Evolutionary conservation across 2,797 vertebrate species (phyloP).

Genomic region (Toxotes lorentzi): DNA sequence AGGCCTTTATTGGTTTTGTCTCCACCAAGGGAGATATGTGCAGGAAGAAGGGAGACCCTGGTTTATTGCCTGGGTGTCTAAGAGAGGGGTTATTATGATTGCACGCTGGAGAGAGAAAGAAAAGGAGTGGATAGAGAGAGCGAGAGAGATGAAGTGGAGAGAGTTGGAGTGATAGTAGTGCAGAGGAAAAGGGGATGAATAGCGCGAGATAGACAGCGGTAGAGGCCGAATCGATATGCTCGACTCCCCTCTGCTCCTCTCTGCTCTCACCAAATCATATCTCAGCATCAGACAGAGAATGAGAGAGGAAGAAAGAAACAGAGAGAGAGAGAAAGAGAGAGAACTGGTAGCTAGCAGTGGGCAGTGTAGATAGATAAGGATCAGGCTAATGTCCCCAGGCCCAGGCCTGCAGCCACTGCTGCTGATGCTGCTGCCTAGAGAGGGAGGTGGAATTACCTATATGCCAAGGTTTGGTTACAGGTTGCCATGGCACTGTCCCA

Average conservation of each 20-base stretch:
- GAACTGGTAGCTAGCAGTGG: conserved; percentile 43
- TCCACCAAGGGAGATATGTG: conserved; percentile 73
- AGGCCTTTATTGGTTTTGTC: conserved; percentile 82
- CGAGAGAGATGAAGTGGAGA: conserved; percentile 58
- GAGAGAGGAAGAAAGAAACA: conserved; percentile 35
- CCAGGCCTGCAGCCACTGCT: conserved; percentile 48
- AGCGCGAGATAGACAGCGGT: conserved; percentile 59
- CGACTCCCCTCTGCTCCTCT: conserved; percentile 51
- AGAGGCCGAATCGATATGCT: conserved; percentile 67
- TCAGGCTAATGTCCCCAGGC: conserved; percentile 66
- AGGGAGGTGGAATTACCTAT: conserved; percentile 52
- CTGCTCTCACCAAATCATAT: conserved; percentile 72
- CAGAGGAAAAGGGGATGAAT: conserved; percentile 57
- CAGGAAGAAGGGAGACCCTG: conserved; percentile 71
- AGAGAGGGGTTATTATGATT: conserved; percentile 77
- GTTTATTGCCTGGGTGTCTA: conserved; percentile 79
- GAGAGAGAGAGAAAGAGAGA: conserved; percentile 21
- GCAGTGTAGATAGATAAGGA: conserved; percentile 67
- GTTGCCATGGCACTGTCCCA: conserved; percentile 17
- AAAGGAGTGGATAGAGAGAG: conserved; percentile 38
- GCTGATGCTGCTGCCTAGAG: conserved; percentile 48
- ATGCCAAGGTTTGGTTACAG: conserved; percentile 58
- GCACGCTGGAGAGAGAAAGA: conserved; percentile 63
- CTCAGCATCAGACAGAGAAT: conserved; percentile 55
- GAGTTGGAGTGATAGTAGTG: conserved; percentile 63